Evolutionary conservation across 2,113 vertebrate species (phyloP).

Genomic region (Gobio gobio): DNA sequence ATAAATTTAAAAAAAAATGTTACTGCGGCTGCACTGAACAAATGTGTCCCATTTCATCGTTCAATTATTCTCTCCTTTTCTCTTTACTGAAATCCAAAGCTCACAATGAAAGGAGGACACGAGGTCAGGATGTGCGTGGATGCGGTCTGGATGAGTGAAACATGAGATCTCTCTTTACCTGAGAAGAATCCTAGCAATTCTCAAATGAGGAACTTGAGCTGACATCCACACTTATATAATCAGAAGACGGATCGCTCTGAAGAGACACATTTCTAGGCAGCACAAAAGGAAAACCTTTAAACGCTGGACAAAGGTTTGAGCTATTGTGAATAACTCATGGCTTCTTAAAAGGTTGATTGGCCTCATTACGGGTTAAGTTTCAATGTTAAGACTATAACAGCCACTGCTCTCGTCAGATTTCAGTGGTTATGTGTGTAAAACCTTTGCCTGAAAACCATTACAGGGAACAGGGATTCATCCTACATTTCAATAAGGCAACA

Average conservation of each 20-base stretch:
- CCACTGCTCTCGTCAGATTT: conserved; percentile 5
- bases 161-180: conserved; percentile 23
- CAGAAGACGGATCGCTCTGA: background rate
- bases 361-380: conserved; percentile 5
- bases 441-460: background rate
- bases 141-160: conserved; percentile 32
- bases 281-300: conserved; percentile 20
- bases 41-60: conserved; percentile 35
- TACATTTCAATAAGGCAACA: background rate
- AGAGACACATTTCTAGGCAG: conserved; percentile 28
- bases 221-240: background rate
- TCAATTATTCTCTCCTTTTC: conserved; percentile 2
- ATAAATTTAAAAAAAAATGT: conserved; percentile 19
- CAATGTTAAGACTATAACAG: background rate
- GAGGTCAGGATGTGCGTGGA: conserved; percentile 14
- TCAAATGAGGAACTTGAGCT: conserved; percentile 34
- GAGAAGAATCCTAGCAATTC: conserved; percentile 41
- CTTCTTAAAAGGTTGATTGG: conserved; percentile 15
- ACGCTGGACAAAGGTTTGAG: background rate
- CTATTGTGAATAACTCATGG: background rate
- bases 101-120: conserved; percentile 18
- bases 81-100: conserved; percentile 33
- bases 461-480: background rate
- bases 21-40: conserved; percentile 5
- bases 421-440: conserved; percentile 3